phyloP scores from a whole-genome alignment of 2,888 invertebrate species.

The Rhagophthalmus giganteus region DNA sequence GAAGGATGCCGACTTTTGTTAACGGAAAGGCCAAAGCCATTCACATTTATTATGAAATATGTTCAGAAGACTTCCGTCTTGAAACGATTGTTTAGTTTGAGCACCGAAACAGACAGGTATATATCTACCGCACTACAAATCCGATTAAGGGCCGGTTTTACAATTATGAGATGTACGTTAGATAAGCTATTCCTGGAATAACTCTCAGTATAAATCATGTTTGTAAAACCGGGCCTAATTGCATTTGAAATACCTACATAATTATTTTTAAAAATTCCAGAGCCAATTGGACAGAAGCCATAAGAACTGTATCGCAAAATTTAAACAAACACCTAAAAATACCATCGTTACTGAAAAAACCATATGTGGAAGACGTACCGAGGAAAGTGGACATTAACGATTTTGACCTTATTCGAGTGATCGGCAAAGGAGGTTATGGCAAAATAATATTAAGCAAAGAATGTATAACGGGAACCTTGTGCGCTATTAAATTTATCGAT shows the following conservation, averaged over 20 bases:
- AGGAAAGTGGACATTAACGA: constrained; percentile 94
- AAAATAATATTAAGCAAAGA: constrained; percentile 97
- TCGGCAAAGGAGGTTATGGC: constrained; percentile 98
- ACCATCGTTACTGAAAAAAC: constrained; percentile 57
- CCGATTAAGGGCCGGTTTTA: constrained; percentile 5
- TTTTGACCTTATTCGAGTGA: constrained; percentile 97
- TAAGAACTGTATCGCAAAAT: constrained; percentile 64
- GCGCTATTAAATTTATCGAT: constrained; percentile 97
- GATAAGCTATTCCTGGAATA: too few relatives aligned
- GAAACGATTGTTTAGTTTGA: constrained; percentile 96
- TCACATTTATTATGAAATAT: constrained; percentile 95
- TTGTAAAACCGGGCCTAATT: too few relatives aligned
- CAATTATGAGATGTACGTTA: too few relatives aligned
- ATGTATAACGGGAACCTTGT: constrained; percentile 88
- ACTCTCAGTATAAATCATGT: too few relatives aligned
- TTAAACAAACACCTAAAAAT: constrained; percentile 55
- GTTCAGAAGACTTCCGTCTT: constrained; percentile 98
- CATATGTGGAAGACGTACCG: constrained; percentile 66
- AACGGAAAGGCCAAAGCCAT: constrained; percentile 91
- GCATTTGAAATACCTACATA: too few relatives aligned
- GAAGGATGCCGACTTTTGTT: constrained; percentile 97
- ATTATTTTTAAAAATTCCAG: constrained; percentile 56
- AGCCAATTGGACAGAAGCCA: constrained; percentile 85
- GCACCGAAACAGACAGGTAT: constrained; percentile 76
- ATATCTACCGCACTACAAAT: background rate